Percentiles rank a stretch among this genome's conserved stretches.
phyloP scores from a whole-genome alignment of 2,797 vertebrate species.

The Decapterus maruadsi region DNA sequence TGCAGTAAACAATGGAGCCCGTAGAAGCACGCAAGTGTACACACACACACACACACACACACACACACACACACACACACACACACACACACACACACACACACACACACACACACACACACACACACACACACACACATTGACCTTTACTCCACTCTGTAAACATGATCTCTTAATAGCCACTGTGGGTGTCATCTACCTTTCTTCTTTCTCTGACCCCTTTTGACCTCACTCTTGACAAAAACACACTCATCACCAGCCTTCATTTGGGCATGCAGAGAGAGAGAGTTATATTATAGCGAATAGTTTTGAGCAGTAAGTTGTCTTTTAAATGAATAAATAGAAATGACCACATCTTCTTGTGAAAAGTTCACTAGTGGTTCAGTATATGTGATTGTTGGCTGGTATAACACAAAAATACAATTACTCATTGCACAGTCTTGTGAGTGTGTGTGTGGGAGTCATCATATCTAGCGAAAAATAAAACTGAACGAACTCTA shows the following conservation, averaged over 20 bases:
- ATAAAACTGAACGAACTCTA: neutral
- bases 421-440: neutral
- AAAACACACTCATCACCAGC: slow-evolving; percentile 1
- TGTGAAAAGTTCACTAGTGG: neutral
- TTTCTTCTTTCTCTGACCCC: slow-evolving; percentile 13
- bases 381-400: neutral
- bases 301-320: neutral
- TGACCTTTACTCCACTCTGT: slow-evolving; percentile 32
- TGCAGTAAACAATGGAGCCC: too few relatives aligned
- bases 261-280: neutral
- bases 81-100: too few relatives aligned
- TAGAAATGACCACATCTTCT: neutral
- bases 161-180: slow-evolving; percentile 25
- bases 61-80: too few relatives aligned
- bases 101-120: neutral
- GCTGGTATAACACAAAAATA: neutral
- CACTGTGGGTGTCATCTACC: slow-evolving; percentile 12
- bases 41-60: too few relatives aligned
- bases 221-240: slow-evolving; percentile 5
- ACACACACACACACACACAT: neutral
- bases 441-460: too few relatives aligned
- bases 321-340: neutral
- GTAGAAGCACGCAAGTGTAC: too few relatives aligned
- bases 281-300: too few relatives aligned
- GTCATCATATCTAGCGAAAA: neutral